A percentile compares a stretch with the other conserved stretches of the same genome.
Evolutionary conservation across 2,113 vertebrate species (phyloP).

Genomic region (Accipiter cooperii): DNA sequence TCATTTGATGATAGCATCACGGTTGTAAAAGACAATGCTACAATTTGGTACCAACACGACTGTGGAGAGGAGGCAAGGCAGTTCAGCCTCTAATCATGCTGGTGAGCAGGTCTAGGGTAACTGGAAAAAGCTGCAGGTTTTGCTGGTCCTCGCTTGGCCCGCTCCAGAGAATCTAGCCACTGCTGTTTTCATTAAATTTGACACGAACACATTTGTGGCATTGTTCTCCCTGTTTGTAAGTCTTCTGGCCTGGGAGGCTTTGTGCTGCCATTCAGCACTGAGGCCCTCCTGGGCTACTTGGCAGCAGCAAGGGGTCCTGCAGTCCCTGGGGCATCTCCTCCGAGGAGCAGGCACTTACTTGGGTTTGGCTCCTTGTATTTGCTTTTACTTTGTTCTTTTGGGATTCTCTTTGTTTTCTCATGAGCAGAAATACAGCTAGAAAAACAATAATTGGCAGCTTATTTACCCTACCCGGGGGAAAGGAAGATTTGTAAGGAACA

Average conservation of each 20-base stretch:
- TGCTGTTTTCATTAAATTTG: background rate
- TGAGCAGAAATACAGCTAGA: background rate
- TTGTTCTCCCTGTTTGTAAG: background rate
- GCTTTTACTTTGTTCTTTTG: background rate
- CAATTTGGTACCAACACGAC: background rate
- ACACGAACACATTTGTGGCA: background rate
- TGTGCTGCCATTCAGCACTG: background rate
- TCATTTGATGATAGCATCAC: background rate
- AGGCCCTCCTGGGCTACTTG: rapidly evolving
- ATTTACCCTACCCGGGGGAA: background rate
- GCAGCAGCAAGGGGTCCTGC: background rate
- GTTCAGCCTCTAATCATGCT: background rate
- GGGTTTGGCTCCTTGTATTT: background rate
- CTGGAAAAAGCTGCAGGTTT: background rate
- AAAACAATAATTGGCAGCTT: background rate
- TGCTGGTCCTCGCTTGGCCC: background rate
- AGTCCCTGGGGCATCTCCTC: background rate
- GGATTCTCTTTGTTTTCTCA: background rate
- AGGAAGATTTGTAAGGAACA: background rate
- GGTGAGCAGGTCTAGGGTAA: background rate
- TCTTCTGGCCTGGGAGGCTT: background rate
- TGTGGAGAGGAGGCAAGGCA: background rate
- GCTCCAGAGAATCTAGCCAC: background rate
- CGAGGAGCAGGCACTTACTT: rapidly evolving
- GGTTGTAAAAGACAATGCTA: background rate